Evolutionary conservation across 2,888 invertebrate species (phyloP), one percentile per base, ranked within the genome.

Genomic region (Drosophila rubida): DNA sequence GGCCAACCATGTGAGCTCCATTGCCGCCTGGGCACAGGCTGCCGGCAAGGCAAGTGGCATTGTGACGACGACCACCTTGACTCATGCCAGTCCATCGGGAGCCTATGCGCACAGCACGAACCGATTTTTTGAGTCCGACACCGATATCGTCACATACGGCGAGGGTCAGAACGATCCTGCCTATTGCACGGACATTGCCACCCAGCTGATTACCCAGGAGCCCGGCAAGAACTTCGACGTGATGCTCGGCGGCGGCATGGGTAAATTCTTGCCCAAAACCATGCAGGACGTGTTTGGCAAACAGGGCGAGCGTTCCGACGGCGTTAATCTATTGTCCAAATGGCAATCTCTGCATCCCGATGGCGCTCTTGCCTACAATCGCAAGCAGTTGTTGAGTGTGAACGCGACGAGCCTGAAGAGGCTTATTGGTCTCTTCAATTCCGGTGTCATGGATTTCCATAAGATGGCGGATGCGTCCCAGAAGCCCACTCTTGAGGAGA

Each of bases 1-100:
- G 0, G 82, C 90, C 0, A 93, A 95, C 63, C 94, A 94, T 0
- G 94, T 95, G 0, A 92, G 93, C 16, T 95, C 95, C 0, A 93
- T 96, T 8, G 93, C 95, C 22, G 93, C 94, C 74, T 95, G 95
- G 94, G 95, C 96, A 0, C 95, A 96, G 89, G 91, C 91, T 19
- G 93, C 93, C 2, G 93, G 94, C 0, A 95, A 94, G 80, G 92
- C 92, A 11, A 94, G 94, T 7, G 95, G 95, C 3, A 90, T 95
- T 5, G 95, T 96, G 1, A 97, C 96, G 0, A 96, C 95, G 0
- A 95, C 96, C 0, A 92, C 96, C 16, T 94, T 96, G 4, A 96
- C 96, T 0, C 96, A 96, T 85, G 96, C 96, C 0, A 94, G 95
- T 0, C 96, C 96, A 0, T 95, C 95, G 0, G 95, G 95, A 0